phyloP scores from a whole-genome alignment of 2,113 vertebrate species.

The Equus przewalskii region DNA sequence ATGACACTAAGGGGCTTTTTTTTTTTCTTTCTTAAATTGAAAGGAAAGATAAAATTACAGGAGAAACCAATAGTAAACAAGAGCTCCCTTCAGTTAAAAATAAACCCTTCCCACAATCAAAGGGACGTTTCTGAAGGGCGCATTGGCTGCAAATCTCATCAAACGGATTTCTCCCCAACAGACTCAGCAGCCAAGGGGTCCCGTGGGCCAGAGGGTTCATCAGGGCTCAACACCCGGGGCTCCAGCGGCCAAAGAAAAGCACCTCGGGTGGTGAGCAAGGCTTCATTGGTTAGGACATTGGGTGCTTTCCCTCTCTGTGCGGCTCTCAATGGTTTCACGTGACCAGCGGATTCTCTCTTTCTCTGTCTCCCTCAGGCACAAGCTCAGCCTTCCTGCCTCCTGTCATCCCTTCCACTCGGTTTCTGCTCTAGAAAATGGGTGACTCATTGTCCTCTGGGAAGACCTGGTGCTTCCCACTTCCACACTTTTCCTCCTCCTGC shows the following conservation, averaged over 20 bases:
- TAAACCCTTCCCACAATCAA: background rate
- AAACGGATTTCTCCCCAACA: background rate
- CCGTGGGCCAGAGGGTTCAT: no score
- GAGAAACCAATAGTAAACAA: background rate
- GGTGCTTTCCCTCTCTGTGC: background rate
- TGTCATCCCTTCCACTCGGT: no score
- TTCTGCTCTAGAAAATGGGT: background rate
- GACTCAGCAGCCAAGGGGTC: background rate
- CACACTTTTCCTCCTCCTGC: accelerated
- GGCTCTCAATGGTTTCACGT: background rate
- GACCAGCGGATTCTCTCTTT: background rate
- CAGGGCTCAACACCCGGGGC: background rate
- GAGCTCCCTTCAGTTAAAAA: background rate
- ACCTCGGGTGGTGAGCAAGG: accelerated
- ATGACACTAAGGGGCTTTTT: background rate
- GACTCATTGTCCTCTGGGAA: no score
- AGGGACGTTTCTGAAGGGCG: background rate
- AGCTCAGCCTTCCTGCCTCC: background rate
- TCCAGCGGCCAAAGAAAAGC: background rate
- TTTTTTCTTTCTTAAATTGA: background rate
- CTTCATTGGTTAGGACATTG: accelerated
- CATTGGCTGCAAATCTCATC: background rate
- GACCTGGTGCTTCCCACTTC: background rate
- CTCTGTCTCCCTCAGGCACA: background rate
- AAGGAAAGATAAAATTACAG: background rate